Base-by-base conservation (phyloP, 2,888 invertebrate species). In the Peribatodes rhomboidaria region DNA sequence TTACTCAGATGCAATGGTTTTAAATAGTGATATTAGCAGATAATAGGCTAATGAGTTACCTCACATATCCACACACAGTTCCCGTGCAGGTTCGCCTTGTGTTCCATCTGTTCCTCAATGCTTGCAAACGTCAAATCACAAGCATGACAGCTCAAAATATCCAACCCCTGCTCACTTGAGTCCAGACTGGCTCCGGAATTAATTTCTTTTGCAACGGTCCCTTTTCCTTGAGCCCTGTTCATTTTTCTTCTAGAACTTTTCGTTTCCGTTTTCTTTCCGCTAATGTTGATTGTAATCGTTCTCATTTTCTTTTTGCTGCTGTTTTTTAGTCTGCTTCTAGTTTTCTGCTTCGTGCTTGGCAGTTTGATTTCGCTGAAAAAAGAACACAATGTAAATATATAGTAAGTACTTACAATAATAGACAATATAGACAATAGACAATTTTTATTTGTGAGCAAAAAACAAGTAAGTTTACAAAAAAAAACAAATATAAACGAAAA, bases 31-130 rank as follows among this genome's bases (percentile, higher is more conserved):
- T n/a, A n/a, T n/a, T n/a, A n/a, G n/a, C n/a, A n/a, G n/a, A n/a
- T n/a, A n/a, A n/a, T n/a, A n/a, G n/a, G n/a, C n/a, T n/a, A n/a
- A n/a, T n/a, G n/a, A n/a, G n/a, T 11, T 41, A 44, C 44, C 44
- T 44, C 44, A 13, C 44, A 44, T 9, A 44, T 44, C 44, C 44
- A 44, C 11, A 20, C 44, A 6, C 44, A 44, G 13, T 44, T 13
- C 2, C 13, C 44, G 22, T 44, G 44, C 44, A 13, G 20, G 1
- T 0, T 13, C 10, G 3, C 22, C 13, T 2, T 11, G 9, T 44
- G 44, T 22, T 44, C 20, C 4, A 20, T 44, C 7, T 14, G n/a
- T 6, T 44, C 44, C 13, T 20, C 13, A 6, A 2, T 1, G 13
- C 20, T 44, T 11, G 11, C 10, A 20, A 44, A 44, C 6, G 2